Conservation (phyloP, 2,888 invertebrate genomes). For the Adineta ricciae region DNA sequence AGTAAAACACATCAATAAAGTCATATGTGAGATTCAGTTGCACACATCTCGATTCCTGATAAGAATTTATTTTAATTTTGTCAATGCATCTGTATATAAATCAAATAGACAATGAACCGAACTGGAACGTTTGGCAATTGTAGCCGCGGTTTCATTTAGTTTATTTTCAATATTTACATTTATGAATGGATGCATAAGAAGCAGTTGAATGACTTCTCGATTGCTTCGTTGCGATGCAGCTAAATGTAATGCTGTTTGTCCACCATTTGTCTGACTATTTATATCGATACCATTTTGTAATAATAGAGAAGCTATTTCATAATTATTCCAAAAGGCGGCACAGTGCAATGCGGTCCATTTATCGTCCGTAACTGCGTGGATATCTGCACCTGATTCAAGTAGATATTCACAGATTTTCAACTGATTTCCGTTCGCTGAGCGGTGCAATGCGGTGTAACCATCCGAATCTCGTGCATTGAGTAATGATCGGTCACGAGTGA, state of each 20-base stretch:
- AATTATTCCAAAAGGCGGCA: conserved; percentile 77
- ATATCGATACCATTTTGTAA: conserved; percentile 65
- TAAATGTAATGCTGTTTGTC: conserved; percentile 76
- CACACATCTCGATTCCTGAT: background rate
- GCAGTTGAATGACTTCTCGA: conserved; percentile 64
- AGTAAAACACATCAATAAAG: too few relatives aligned
- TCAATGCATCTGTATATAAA: conserved; percentile 14
- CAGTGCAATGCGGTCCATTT: conserved; percentile 92
- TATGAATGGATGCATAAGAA: conserved; percentile 66
- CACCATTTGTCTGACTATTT: conserved; percentile 71
- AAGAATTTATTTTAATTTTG: background rate
- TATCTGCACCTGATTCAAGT: conserved; percentile 22
- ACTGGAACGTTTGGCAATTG: conserved; percentile 57
- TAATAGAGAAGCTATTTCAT: conserved; percentile 64
- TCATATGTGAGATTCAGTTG: too few relatives aligned
- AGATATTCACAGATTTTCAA: conserved; percentile 59
- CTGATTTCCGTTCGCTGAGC: conserved; percentile 83
- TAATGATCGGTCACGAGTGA: conserved; percentile 46
- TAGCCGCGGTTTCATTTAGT: conserved; percentile 67
- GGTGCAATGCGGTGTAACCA: conserved; percentile 82
- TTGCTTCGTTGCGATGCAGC: conserved; percentile 67
- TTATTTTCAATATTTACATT: conserved; percentile 60
- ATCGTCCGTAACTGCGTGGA: conserved; percentile 63
- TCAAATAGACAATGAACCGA: conserved; percentile 7
- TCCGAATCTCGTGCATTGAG: conserved; percentile 69